phyloP scores from a whole-genome alignment of 2,113 vertebrate genomes.

The Istiophorus platypterus region DNA sequence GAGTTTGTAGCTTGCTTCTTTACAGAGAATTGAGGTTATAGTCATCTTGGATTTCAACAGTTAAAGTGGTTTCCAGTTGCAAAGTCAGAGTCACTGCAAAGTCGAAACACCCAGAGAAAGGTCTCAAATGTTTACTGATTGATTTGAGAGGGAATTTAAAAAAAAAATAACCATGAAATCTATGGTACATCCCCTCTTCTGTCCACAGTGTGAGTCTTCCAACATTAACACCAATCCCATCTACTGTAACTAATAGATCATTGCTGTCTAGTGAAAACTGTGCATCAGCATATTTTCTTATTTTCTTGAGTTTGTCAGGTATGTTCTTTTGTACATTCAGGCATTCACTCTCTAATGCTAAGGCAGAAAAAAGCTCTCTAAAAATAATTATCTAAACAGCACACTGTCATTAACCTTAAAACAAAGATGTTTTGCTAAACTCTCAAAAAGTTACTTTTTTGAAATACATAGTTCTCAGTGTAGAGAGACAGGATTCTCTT shows the following conservation, averaged over 20 bases:
- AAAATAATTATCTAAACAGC: not conserved
- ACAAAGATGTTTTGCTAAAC: not conserved
- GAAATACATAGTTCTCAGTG: not conserved
- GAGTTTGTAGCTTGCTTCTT: not conserved
- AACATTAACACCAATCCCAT: not conserved
- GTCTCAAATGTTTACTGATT: not conserved
- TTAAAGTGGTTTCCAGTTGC: not conserved
- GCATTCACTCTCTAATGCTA: not conserved
- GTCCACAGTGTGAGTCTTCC: not conserved
- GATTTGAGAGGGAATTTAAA: not conserved
- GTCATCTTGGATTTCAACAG: not conserved
- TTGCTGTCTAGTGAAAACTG: not conserved
- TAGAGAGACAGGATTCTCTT: not conserved
- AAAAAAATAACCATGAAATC: not conserved
- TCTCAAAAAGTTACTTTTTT: not conserved
- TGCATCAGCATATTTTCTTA: not conserved
- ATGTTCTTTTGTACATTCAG: not conserved
- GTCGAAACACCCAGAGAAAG: slow-evolving; percentile 2
- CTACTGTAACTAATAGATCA: not conserved
- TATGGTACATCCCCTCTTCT: not conserved
- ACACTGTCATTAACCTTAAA: not conserved
- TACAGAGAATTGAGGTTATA: not conserved
- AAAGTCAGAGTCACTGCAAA: not conserved
- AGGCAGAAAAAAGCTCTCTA: not conserved
- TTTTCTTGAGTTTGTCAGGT: not conserved